These are phyloP conservation scores for Pogonognathellus flavescens DNA, from an alignment of 1,140 invertebrate species.

Conservation along the genomic window DNA sequence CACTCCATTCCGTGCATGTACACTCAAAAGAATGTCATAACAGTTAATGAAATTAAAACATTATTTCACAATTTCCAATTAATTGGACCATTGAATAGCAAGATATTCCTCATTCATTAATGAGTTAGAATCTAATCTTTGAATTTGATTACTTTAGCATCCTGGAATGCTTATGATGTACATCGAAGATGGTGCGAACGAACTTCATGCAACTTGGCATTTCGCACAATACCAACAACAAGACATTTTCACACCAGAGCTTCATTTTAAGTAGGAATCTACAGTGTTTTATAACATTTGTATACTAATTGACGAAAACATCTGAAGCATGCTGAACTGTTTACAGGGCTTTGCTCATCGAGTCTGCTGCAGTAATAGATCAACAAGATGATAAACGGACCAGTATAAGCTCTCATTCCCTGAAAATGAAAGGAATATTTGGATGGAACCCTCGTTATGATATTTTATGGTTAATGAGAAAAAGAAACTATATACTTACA, in stretches of 20 bases:
- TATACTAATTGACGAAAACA: no score
- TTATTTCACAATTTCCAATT: no score
- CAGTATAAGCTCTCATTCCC: background rate
- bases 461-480: no score
- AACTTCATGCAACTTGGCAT: background rate
- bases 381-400: background rate
- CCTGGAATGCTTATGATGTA: conserved; percentile 12
- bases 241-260: background rate
- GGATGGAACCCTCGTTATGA: background rate
- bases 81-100: no score
- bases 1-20: background rate
- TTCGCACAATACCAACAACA: background rate
- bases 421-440: background rate
- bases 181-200: background rate
- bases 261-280: conserved; percentile 18
- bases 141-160: no score
- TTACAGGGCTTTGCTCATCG: background rate
- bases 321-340: no score
- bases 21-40: background rate
- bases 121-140: no score
- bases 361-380: background rate
- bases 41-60: background rate
- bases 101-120: no score
- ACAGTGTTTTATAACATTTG: no score
- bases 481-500: no score